Percentiles rank a stretch among this genome's conserved stretches.
phyloP scores from a whole-genome alignment of 2,797 vertebrate species.

The Craterocephalus amniculus region DNA sequence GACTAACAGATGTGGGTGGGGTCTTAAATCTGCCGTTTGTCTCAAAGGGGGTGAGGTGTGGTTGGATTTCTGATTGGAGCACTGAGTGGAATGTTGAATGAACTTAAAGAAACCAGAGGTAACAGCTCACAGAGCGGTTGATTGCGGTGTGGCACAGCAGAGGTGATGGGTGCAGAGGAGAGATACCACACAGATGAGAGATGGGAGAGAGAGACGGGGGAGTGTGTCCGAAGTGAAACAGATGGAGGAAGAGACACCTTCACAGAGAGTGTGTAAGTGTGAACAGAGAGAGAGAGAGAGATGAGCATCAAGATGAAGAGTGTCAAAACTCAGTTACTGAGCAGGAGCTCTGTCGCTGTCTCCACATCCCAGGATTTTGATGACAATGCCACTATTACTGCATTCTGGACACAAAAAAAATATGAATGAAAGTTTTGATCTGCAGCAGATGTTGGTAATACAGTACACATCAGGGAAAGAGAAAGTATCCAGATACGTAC shows the following conservation, averaged over 20 bases:
- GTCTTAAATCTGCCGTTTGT: conserved; percentile 53
- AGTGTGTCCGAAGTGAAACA: conserved; percentile 47
- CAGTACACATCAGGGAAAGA: not conserved
- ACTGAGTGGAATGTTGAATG: conserved; percentile 62
- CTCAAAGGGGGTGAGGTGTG: conserved; percentile 42
- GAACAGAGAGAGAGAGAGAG: conserved; percentile 45
- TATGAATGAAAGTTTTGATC: not conserved
- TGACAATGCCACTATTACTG: conserved; percentile 99
- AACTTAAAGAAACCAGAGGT: conserved; percentile 58
- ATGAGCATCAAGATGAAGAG: conserved; percentile 43
- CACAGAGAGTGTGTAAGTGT: conserved; percentile 67
- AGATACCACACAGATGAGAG: conserved; percentile 69
- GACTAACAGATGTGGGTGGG: conserved; percentile 30
- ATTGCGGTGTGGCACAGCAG: conserved; percentile 80
- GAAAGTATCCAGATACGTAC: conserved; percentile 79
- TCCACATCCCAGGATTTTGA: conserved; percentile 99
- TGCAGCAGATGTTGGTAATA: not conserved
- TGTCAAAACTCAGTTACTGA: conserved; percentile 92
- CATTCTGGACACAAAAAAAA: conserved; percentile 84
- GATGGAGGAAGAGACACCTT: conserved; percentile 42
- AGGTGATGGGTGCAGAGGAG: conserved; percentile 39
- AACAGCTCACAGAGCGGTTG: conserved; percentile 60
- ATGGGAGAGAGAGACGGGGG: not conserved
- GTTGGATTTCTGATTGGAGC: conserved; percentile 63
- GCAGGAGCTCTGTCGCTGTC: conserved; percentile 96